Conservation (phyloP, 2,113 vertebrate species). For the Campylorhamphus procurvoides region DNA sequence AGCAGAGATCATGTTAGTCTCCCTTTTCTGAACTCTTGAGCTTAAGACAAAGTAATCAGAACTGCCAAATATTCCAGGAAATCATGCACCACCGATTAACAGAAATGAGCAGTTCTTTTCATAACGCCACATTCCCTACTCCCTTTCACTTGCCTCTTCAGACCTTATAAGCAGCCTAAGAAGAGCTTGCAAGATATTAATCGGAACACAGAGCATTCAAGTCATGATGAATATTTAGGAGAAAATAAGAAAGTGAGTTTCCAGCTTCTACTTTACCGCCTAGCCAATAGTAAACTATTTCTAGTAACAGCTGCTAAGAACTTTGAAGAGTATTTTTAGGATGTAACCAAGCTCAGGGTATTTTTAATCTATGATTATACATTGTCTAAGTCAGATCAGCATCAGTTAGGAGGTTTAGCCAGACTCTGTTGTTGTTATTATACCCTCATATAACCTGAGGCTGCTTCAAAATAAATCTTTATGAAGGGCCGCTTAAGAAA, state of each 20-base stretch:
- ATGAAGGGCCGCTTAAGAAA: background rate
- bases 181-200: background rate
- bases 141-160: background rate
- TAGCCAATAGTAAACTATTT: constrained; percentile 62
- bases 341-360: constrained; percentile 44
- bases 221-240: background rate
- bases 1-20: background rate
- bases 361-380: constrained; percentile 62
- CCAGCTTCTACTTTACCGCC: background rate
- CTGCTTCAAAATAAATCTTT: constrained; percentile 10
- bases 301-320: constrained; percentile 61
- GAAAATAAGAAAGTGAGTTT: background rate
- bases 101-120: background rate
- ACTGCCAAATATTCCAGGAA: background rate
- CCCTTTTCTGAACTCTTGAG: background rate
- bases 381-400: constrained; percentile 56
- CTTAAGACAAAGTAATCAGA: background rate
- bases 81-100: background rate
- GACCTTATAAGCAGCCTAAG: background rate
- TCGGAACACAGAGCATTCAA: background rate
- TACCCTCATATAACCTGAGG: background rate
- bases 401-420: constrained; percentile 33
- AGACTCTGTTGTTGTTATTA: constrained; percentile 33
- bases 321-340: constrained; percentile 65
- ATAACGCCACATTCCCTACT: background rate